Conservation (phyloP, 2,797 vertebrate genomes). For the Argyrosomus regius region DNA sequence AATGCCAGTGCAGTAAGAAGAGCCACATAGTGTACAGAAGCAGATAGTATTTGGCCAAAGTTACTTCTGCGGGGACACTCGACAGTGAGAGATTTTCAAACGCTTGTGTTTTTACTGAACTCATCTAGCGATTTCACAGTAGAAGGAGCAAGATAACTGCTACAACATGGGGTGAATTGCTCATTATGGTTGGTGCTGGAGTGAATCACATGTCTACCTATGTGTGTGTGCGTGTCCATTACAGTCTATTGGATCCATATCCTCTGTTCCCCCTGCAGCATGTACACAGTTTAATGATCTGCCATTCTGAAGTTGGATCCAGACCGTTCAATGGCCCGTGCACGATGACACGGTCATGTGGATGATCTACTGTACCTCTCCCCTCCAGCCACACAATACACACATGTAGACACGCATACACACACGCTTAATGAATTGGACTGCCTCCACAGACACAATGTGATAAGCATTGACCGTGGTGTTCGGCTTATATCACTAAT, state of each 20-base stretch:
- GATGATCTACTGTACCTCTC: slow-evolving; percentile 39
- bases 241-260: slow-evolving; percentile 50
- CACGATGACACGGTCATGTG: slow-evolving; percentile 26
- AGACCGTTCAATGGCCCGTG: slow-evolving; percentile 1
- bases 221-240: slow-evolving; percentile 32
- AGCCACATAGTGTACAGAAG: not conserved
- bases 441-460: slow-evolving; percentile 47
- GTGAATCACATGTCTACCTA: slow-evolving; percentile 30
- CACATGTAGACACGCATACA: slow-evolving; percentile 16
- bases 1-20: slow-evolving; percentile 39
- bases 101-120: slow-evolving; percentile 23
- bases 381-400: slow-evolving; percentile 17
- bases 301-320: slow-evolving; percentile 39
- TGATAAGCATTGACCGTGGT: slow-evolving; percentile 73
- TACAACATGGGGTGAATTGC: slow-evolving; percentile 40
- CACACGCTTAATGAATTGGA: slow-evolving; percentile 62
- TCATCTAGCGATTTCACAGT: slow-evolving; percentile 55
- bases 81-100: not conserved
- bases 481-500: slow-evolving; percentile 69
- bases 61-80: slow-evolving; percentile 31
- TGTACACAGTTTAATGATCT: slow-evolving; percentile 61
- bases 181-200: slow-evolving; percentile 52
- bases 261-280: slow-evolving; percentile 51
- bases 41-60: not conserved
- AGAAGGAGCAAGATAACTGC: slow-evolving; percentile 51